Evolutionary conservation across 2,797 vertebrate genomes (phyloP).

Genomic region (Enteromius argenteus): DNA sequence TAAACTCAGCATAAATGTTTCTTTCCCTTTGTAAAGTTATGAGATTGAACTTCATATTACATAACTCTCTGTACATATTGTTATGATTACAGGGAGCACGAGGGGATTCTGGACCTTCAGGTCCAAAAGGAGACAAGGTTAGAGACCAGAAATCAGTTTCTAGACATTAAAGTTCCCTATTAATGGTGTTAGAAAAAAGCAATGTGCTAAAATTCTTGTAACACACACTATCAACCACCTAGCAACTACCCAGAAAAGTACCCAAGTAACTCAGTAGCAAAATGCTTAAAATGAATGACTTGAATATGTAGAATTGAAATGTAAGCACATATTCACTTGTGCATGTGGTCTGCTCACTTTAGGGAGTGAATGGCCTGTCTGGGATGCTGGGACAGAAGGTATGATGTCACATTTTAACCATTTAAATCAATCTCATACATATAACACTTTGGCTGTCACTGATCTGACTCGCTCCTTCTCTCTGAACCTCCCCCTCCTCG

Average conservation of each 20-base stretch:
- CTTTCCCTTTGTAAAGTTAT: not conserved
- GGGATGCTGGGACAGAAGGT: constrained; percentile 59
- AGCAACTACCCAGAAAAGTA: not conserved
- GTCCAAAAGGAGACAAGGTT: constrained; percentile 59
- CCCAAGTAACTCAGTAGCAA: not conserved
- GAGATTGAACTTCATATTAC: not conserved
- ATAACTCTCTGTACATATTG: not conserved
- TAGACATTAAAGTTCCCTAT: not conserved
- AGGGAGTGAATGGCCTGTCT: constrained; percentile 54
- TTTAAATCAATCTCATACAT: not conserved
- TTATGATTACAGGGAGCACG: constrained; percentile 51
- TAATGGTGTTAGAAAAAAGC: not conserved
- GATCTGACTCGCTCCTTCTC: not conserved
- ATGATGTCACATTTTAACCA: constrained; percentile 16
- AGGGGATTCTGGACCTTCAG: constrained; percentile 46
- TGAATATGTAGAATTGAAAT: not conserved
- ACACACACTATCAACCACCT: not conserved
- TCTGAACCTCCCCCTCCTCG: not conserved
- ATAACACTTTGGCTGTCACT: constrained; percentile 7
- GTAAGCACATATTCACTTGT: not conserved
- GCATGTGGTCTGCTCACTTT: constrained; percentile 23
- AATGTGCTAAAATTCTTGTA: not conserved
- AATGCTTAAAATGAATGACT: not conserved
- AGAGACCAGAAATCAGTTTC: not conserved
- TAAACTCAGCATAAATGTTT: not conserved